Evolutionary conservation across 2,113 vertebrate genomes (phyloP).

Genomic region (Butorides virescens): DNA sequence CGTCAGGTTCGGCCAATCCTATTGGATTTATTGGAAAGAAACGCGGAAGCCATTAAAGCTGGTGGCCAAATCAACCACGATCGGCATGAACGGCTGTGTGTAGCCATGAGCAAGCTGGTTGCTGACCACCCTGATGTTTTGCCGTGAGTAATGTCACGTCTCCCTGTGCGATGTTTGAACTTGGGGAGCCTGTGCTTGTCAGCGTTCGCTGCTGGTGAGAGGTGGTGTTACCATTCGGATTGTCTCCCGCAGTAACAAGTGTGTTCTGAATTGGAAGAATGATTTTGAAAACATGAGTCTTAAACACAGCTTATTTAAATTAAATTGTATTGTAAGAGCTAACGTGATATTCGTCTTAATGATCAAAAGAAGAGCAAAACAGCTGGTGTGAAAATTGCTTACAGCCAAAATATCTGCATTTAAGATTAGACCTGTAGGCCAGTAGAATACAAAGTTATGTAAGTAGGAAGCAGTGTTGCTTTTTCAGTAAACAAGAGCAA

Average conservation of each 20-base stretch:
- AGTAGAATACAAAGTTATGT: neutral
- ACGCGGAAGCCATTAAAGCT: conserved; percentile 82
- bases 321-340: neutral
- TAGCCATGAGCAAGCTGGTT: conserved; percentile 92
- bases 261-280: neutral
- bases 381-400: neutral
- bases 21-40: conserved; percentile 92
- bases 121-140: conserved; percentile 86
- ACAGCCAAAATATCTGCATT: neutral
- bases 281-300: neutral
- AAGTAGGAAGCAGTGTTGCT: neutral
- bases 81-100: conserved; percentile 92
- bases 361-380: neutral
- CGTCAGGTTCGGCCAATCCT: conserved; percentile 88
- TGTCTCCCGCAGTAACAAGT: neutral
- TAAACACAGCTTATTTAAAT: neutral
- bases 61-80: conserved; percentile 88
- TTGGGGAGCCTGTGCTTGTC: rapidly evolving
- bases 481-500: neutral
- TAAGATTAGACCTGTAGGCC: neutral
- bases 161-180: neutral
- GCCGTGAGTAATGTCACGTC: conserved; percentile 78
- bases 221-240: neutral
- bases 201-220: neutral
- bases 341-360: neutral